Conservation (phyloP, 2,113 vertebrate genomes). For the Rhea pennata region DNA sequence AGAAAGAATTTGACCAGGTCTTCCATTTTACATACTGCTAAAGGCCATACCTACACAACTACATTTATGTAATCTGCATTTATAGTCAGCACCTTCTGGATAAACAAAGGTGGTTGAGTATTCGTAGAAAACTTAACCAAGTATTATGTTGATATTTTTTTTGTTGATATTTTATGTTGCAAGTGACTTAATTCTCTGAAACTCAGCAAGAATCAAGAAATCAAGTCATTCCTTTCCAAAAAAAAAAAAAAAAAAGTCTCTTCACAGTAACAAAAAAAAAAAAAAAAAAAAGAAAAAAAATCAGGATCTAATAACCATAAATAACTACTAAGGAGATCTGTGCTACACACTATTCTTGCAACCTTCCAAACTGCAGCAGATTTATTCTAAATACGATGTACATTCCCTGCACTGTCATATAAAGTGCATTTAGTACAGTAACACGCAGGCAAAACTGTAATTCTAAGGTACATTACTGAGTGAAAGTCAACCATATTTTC, state of each 20-base stretch:
- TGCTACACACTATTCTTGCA: background rate
- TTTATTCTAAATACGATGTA: background rate
- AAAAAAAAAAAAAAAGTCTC: background rate
- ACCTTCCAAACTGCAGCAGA: background rate
- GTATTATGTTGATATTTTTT: background rate
- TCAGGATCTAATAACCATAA: background rate
- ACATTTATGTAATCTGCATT: background rate
- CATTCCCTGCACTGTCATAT: background rate
- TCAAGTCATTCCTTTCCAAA: background rate
- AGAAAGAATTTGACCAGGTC: background rate
- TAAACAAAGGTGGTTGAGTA: background rate
- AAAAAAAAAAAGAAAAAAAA: background rate
- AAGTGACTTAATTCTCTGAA: background rate
- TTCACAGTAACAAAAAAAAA: background rate
- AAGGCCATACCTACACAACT: background rate
- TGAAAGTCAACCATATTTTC: background rate
- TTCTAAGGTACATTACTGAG: background rate
- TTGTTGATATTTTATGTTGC: no score
- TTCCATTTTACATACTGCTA: background rate
- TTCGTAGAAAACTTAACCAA: background rate
- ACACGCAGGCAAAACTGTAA: background rate
- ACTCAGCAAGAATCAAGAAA: background rate
- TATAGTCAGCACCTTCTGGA: background rate
- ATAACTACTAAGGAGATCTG: background rate
- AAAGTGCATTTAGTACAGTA: background rate